Base-by-base conservation (phyloP, 2,113 vertebrate genomes). In the Pimephales promelas region DNA sequence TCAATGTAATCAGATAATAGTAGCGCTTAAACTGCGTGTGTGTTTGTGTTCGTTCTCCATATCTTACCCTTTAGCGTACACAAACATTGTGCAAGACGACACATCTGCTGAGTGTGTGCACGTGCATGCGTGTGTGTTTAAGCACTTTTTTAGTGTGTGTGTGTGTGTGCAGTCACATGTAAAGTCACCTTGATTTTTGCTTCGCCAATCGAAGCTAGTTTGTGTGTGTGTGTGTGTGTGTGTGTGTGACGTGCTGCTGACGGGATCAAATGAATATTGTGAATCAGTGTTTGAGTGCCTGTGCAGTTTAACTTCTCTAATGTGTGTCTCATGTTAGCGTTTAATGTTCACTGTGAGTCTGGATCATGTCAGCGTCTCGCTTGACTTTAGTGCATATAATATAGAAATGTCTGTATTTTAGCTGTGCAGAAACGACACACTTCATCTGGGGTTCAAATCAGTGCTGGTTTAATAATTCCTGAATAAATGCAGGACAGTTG, bases 1-100 rank as follows among this genome's bases (percentile, higher is more conserved):
- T 61, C 56, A 14, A 78, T 78, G 36, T 78, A 61, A 78, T 78
- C 75, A 59, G 75, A 78, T 78, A 79, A 79, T 61, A 62, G 57
- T 61, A 79, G n/a, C 3, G 36, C 40, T 79, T 61, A 43, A 78
- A 79, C 26, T 26, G 34, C n/a, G 68, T 43, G 75, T 45, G 34
- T 40, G 54, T 77, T 57, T 77, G 74, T 57, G 34, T 28, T 61
- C 56, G 0, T 26, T 71, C 70, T 79, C 34, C 22, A 59, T 78
- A 59, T 24, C n/a, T 18, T 45, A 61, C 22, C 56, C 76, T 79
- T 61, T 79, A 61, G 76, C n/a, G 24, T 45, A 79, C 56, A 61
- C 76, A 62, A 78, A 78, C 5, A 4, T 26, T 74, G 71, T 11
- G 52, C 52, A 54, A 54, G 28, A 76, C 13, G 49, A 49, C 36